Percentiles rank a stretch among this genome's conserved stretches.
These are phyloP conservation scores for Dufourea novaeangliae DNA, from an alignment of 1,140 invertebrate genomes.

Conservation along the genomic window DNA sequence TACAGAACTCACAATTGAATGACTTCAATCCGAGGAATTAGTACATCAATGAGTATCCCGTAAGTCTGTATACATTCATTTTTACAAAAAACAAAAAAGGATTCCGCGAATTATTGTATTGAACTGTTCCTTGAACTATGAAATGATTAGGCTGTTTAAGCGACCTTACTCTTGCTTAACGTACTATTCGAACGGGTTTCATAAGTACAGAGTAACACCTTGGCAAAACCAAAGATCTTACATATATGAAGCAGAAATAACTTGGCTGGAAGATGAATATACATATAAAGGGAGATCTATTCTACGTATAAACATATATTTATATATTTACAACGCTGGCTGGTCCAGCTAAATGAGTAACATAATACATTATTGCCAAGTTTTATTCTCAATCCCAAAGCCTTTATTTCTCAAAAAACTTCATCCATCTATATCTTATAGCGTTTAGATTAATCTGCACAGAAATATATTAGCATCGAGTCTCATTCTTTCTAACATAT, in stretches of 20 bases:
- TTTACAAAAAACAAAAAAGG: constrained; percentile 8
- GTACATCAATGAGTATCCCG: constrained; percentile 3
- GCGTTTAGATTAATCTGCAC: constrained; percentile 57
- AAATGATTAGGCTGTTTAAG: constrained; percentile 62
- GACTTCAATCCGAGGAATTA: constrained; percentile 35
- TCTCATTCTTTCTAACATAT: constrained; percentile 50
- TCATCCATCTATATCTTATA: constrained; percentile 51
- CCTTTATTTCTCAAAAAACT: constrained; percentile 58
- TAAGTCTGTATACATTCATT: constrained; percentile 46
- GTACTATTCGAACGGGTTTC: constrained; percentile 37
- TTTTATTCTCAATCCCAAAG: constrained; percentile 59
- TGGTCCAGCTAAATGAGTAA: constrained; percentile 68
- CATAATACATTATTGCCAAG: constrained; percentile 65
- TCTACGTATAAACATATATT: constrained; percentile 65
- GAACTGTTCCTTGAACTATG: constrained; percentile 62
- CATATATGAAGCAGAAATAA: constrained; percentile 54
- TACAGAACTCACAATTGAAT: constrained; percentile 62
- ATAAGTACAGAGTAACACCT: constrained; percentile 59
- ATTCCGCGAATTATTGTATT: constrained; percentile 49
- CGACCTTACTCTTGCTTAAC: constrained; percentile 40
- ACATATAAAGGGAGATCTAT: constrained; percentile 59
- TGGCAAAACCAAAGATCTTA: constrained; percentile 76
- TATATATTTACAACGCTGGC: constrained; percentile 69
- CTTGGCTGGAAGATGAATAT: constrained; percentile 61
- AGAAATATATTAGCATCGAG: constrained; percentile 52